Evolutionary conservation across 2,113 vertebrate species (phyloP).

Genomic region (Notiomystis cincta): DNA sequence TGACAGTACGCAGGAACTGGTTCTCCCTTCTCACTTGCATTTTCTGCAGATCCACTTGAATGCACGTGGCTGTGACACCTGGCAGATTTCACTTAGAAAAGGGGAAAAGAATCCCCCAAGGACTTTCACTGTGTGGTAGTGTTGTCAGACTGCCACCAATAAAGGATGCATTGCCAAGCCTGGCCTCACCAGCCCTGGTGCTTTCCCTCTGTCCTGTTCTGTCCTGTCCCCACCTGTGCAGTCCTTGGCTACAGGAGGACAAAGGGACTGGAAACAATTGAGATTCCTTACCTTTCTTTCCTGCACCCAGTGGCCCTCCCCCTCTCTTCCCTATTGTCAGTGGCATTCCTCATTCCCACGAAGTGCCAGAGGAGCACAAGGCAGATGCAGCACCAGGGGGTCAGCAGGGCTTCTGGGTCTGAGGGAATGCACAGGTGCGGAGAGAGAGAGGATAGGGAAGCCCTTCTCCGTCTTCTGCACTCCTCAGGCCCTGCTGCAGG

Average conservation of each 20-base stretch:
- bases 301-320: neutral
- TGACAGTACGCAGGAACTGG: neutral
- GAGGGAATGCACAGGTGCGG: neutral
- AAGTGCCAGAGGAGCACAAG: neutral
- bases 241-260: neutral
- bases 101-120: neutral
- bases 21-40: neutral
- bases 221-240: no score
- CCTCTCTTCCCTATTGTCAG: neutral
- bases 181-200: neutral
- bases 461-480: neutral
- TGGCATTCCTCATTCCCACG: neutral
- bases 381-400: fast-evolving
- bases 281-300: neutral
- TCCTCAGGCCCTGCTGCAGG: fast-evolving
- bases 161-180: neutral
- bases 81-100: neutral
- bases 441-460: neutral
- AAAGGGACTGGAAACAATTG: neutral
- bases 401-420: neutral
- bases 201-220: neutral
- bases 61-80: neutral
- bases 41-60: neutral
- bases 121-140: neutral
- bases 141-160: neutral